phyloP scores from a whole-genome alignment of 2,113 vertebrate species.

The Sapayoa aenigma region DNA sequence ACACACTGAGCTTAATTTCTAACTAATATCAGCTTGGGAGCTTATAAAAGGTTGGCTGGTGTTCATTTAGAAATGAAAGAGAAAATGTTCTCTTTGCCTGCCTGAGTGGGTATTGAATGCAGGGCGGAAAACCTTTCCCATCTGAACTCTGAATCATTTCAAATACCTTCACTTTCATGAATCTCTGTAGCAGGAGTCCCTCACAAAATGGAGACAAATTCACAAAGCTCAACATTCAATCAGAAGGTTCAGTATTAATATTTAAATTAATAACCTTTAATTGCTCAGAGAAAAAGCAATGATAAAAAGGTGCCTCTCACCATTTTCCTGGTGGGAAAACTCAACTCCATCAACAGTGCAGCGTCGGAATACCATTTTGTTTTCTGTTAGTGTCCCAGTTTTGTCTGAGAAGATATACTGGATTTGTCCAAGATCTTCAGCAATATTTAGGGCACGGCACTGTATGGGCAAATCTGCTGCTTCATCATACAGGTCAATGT shows the following conservation, averaged over 20 bases:
- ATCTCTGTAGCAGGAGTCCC: background rate
- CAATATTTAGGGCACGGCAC: constrained; percentile 78
- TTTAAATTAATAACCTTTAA: background rate
- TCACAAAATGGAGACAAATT: background rate
- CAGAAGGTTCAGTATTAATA: background rate
- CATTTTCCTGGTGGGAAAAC: constrained; percentile 81
- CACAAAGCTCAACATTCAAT: background rate
- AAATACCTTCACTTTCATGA: background rate
- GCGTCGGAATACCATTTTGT: constrained; percentile 83
- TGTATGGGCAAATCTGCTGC: constrained; percentile 71
- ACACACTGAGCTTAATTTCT: background rate
- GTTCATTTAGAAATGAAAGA: background rate
- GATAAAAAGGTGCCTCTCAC: constrained; percentile 16
- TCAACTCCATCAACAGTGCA: constrained; percentile 78
- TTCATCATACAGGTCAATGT: constrained; percentile 79
- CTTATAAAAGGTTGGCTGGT: background rate
- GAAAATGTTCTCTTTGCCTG: background rate
- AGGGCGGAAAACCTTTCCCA: background rate
- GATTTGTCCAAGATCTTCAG: constrained; percentile 83
- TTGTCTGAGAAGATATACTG: constrained; percentile 83
- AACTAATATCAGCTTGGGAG: background rate
- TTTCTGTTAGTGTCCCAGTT: constrained; percentile 82
- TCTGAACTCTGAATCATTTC: background rate
- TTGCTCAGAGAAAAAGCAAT: background rate
- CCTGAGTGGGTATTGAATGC: background rate